Conservation (phyloP, 1,140 invertebrate genomes). For the Aphelenchoides besseyi region DNA sequence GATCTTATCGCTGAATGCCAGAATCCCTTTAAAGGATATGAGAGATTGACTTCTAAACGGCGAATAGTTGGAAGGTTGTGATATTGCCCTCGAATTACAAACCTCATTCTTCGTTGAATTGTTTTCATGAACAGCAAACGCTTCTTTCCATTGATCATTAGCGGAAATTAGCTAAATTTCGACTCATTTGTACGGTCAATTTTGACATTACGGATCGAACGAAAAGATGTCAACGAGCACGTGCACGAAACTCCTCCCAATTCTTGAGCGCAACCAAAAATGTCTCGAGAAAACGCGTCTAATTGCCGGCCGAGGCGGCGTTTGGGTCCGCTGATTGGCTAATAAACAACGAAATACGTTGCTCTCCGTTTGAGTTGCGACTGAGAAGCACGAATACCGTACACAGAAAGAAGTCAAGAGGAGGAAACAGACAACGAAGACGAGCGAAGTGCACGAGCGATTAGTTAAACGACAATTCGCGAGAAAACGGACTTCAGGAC, state of each 20-base stretch:
- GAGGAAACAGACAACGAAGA: neutral
- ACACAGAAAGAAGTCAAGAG: neutral
- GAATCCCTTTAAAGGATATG: no score
- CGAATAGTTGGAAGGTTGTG: no score
- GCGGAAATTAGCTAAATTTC: no score
- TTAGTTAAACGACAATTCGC: neutral
- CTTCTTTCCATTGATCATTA: neutral
- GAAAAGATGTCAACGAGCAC: neutral
- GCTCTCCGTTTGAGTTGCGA: neutral
- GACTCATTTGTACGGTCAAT: no score
- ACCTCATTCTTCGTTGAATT: neutral
- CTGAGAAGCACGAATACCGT: neutral
- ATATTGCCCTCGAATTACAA: no score
- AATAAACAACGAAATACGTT: neutral
- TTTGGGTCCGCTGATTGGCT: constrained; percentile 17
- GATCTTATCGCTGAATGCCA: no score
- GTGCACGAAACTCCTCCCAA: neutral
- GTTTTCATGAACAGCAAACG: neutral
- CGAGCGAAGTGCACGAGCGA: neutral
- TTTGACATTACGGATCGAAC: neutral
- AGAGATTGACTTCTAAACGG: no score
- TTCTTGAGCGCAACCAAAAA: neutral
- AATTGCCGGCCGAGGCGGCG: constrained; percentile 19
- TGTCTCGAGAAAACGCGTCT: constrained; percentile 15
- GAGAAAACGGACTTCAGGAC: neutral